Percentiles rank a stretch among this genome's conserved stretches.
phyloP scores from a whole-genome alignment of 2,113 vertebrate genomes.

The Ammospiza caudacuta region DNA sequence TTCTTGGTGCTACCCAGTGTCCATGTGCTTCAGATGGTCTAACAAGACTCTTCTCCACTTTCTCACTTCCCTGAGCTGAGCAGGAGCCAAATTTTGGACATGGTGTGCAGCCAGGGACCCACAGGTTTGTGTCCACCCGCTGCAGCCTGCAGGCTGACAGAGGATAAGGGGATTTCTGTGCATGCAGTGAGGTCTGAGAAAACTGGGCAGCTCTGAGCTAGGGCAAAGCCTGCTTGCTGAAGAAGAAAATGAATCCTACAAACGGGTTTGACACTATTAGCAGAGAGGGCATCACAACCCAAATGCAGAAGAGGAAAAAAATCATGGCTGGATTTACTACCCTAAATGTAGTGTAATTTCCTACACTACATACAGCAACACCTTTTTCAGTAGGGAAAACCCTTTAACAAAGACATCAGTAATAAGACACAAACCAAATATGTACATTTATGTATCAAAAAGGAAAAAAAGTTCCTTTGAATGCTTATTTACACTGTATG shows the following conservation, averaged over 20 bases:
- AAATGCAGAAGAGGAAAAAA: not conserved
- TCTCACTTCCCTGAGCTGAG: not conserved
- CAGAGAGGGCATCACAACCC: not conserved
- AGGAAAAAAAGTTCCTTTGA: not conserved
- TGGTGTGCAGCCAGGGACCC: not conserved
- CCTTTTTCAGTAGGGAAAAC: not conserved
- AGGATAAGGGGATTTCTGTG: not conserved
- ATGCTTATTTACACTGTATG: not conserved
- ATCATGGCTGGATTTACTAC: not conserved
- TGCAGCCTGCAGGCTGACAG: not conserved
- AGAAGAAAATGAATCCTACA: not conserved
- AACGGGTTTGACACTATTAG: not conserved
- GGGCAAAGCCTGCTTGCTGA: not conserved
- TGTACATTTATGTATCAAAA: rapidly evolving
- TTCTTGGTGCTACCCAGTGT: not conserved
- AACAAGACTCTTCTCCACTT: not conserved
- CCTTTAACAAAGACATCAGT: not conserved
- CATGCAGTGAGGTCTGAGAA: not conserved
- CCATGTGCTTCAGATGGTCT: not conserved
- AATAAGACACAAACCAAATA: not conserved
- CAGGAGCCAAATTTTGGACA: not conserved
- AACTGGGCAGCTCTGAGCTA: not conserved
- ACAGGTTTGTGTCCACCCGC: not conserved
- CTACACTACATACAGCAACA: not conserved
- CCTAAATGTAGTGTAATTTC: not conserved